phyloP scores from a whole-genome alignment of 1,140 invertebrate species.

The Thaumetopoea pityocampa region DNA sequence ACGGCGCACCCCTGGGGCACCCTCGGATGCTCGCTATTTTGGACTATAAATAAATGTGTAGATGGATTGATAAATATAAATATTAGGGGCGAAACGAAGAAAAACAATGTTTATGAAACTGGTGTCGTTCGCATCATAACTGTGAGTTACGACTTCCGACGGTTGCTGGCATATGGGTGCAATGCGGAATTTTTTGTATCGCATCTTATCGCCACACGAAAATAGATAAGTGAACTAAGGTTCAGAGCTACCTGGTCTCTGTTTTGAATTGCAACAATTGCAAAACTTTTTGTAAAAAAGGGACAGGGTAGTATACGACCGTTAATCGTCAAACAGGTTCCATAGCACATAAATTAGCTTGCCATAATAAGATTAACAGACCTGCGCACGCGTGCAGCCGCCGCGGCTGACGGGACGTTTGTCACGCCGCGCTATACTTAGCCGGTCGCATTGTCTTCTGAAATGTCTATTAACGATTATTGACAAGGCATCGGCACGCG shows the following conservation, averaged over 20 bases:
- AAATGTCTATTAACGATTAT: conserved; percentile 76
- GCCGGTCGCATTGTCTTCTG: conserved; percentile 72
- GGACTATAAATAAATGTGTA: conserved; percentile 74
- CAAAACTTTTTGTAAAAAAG: conserved; percentile 9
- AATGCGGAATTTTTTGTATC: conserved; percentile 58
- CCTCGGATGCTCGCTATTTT: conserved; percentile 68
- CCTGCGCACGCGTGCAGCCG: conserved; percentile 47
- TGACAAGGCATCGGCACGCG: conserved; percentile 73
- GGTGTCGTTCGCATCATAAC: conserved; percentile 73
- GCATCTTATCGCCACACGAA: conserved; percentile 25
- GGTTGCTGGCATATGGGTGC: conserved; percentile 61
- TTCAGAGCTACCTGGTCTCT: conserved; percentile 1
- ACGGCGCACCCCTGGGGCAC: conserved; percentile 59
- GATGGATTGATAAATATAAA: conserved; percentile 76
- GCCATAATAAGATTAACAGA: conserved; percentile 72
- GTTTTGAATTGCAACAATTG: not conserved
- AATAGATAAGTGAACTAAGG: conserved; percentile 30
- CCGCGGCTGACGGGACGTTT: conserved; percentile 57
- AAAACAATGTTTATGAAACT: conserved; percentile 76
- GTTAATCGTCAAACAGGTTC: conserved; percentile 54
- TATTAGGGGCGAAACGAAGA: conserved; percentile 74
- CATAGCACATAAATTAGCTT: conserved; percentile 64
- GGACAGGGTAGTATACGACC: conserved; percentile 32
- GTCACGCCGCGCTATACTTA: conserved; percentile 67
- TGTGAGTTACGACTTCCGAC: conserved; percentile 74